A percentile compares a stretch with the other conserved stretches of the same genome.
Conservation (phyloP, 2,797 vertebrate species). For the Rhinichthys osculus region DNA sequence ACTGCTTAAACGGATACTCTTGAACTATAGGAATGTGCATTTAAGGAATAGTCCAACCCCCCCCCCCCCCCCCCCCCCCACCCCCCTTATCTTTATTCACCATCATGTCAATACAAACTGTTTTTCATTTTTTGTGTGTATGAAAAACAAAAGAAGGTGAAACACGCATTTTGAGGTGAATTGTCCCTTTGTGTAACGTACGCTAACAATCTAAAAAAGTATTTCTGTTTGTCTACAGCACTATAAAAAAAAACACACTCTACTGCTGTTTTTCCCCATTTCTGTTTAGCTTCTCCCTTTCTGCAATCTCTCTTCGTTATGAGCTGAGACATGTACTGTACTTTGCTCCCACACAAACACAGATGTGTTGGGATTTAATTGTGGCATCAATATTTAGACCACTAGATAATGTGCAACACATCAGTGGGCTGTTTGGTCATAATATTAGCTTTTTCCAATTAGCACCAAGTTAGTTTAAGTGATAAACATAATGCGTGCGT, state of each 20-base stretch:
- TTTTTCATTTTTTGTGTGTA: not conserved
- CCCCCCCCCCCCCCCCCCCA: no score
- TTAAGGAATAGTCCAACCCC: not conserved
- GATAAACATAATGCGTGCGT: not conserved
- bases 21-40: constrained; percentile 1
- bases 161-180: not conserved
- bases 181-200: not conserved
- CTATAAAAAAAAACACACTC: not conserved
- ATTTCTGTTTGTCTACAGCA: not conserved
- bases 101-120: not conserved
- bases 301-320: not conserved
- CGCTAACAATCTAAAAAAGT: not conserved
- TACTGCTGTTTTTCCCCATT: not conserved
- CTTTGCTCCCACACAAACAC: constrained; percentile 38
- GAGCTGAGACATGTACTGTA: not conserved
- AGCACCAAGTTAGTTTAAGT: constrained; percentile 7
- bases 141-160: not conserved
- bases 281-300: not conserved
- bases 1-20: not conserved
- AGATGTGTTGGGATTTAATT: constrained; percentile 30
- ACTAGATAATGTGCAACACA: constrained; percentile 34
- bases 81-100: not conserved
- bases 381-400: constrained; percentile 21
- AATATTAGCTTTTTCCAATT: constrained; percentile 29
- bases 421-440: constrained; percentile 24